Evolutionary conservation across 2,113 vertebrate species (phyloP).

Genomic region (Progne subis): DNA sequence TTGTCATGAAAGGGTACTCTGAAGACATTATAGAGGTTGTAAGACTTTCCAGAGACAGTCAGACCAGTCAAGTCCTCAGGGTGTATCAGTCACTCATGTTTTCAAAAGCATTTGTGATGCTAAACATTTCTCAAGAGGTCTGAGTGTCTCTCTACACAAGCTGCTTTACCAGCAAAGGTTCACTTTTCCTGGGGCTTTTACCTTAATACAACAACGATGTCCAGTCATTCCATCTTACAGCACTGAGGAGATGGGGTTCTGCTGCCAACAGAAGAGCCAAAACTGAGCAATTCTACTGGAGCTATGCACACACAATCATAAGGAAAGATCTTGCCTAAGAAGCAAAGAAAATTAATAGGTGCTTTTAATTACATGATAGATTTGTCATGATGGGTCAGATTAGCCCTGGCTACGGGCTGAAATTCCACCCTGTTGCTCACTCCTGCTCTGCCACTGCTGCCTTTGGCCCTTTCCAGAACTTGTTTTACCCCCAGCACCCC

Average conservation of each 20-base stretch:
- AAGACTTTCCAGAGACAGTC: background rate
- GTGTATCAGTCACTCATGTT: background rate
- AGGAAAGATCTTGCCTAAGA: background rate
- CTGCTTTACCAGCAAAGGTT: background rate
- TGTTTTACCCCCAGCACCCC: background rate
- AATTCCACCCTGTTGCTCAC: background rate
- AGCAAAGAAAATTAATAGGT: background rate
- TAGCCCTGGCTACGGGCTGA: background rate
- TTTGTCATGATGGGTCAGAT: background rate
- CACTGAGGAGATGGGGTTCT: background rate
- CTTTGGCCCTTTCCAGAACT: background rate
- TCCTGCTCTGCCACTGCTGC: background rate
- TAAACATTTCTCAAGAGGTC: background rate
- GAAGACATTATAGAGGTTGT: background rate
- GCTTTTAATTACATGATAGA: background rate
- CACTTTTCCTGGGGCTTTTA: background rate
- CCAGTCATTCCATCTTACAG: background rate
- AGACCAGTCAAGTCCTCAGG: background rate
- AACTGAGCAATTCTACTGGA: background rate
- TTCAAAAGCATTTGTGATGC: background rate
- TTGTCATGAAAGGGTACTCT: background rate
- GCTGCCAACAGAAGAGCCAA: background rate
- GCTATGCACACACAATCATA: background rate
- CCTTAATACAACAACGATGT: background rate
- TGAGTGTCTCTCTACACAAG: background rate